phyloP scores from a whole-genome alignment of 2,113 vertebrate genomes.

The Myiopsitta monachus region DNA sequence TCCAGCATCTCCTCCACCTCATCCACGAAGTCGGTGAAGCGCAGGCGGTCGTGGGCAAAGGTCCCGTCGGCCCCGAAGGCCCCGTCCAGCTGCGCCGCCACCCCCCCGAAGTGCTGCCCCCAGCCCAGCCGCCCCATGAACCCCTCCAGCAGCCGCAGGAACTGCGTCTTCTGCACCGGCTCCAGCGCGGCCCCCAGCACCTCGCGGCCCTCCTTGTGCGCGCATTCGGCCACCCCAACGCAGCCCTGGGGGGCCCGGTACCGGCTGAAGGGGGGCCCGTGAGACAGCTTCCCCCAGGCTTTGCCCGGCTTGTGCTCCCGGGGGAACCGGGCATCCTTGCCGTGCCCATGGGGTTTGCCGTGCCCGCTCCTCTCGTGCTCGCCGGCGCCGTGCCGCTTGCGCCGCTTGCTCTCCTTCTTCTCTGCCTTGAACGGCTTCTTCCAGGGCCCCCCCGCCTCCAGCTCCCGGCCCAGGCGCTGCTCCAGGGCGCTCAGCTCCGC shows the following conservation, averaged over 20 bases:
- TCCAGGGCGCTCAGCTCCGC: constrained; percentile 49
- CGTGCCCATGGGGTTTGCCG: not conserved
- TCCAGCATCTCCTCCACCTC: constrained; percentile 89
- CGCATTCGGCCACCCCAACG: constrained; percentile 73
- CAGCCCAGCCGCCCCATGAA: constrained; percentile 77
- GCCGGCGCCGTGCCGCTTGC: not conserved
- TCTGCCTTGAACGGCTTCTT: constrained; percentile 1
- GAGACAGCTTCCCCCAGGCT: not conserved
- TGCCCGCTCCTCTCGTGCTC: not conserved
- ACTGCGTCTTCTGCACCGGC: constrained; percentile 76
- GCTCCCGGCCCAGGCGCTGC: constrained; percentile 45
- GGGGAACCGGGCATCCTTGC: not conserved
- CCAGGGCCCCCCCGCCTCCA: not conserved
- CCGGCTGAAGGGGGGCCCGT: constrained; percentile 45
- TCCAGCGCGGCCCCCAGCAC: constrained; percentile 46
- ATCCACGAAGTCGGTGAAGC: constrained; percentile 85
- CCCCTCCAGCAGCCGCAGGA: constrained; percentile 75
- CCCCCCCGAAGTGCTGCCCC: constrained; percentile 36
- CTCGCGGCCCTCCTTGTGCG: constrained; percentile 77
- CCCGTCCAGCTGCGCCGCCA: constrained; percentile 49
- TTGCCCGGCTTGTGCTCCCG: not conserved
- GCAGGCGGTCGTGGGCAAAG: constrained; percentile 83
- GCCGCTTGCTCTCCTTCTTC: not conserved
- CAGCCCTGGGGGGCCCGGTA: constrained; percentile 74
- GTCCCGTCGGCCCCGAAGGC: constrained; percentile 77